These are phyloP conservation scores for Kobus ellipsiprymnus DNA, from an alignment of 2,113 vertebrate genomes.

Conservation along the genomic window DNA sequence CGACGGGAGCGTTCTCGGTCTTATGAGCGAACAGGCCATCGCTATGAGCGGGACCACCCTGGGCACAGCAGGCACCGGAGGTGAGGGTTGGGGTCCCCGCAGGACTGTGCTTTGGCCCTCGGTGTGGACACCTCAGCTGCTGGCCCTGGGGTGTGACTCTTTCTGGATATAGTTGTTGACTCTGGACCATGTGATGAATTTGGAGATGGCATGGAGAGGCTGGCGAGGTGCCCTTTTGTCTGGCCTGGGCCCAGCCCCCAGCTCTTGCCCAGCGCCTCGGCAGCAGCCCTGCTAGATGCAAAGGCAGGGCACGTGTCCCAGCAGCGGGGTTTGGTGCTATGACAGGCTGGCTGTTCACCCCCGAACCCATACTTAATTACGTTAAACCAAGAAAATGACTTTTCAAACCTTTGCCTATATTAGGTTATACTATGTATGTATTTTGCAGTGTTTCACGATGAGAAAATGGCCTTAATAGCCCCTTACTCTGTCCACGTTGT, in stretches of 20 bases:
- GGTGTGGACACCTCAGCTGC: background rate
- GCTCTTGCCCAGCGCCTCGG: background rate
- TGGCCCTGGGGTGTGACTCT: fast-evolving
- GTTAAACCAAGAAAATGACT: constrained; percentile 77
- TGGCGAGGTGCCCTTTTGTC: background rate
- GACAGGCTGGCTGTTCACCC: constrained; percentile 51
- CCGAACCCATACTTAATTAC: constrained; percentile 52
- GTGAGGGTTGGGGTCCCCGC: constrained; percentile 30
- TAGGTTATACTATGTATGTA: constrained; percentile 81
- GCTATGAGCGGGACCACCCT: constrained; percentile 79
- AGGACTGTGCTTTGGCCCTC: background rate
- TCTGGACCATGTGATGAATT: constrained; percentile 16
- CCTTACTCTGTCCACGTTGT: constrained; percentile 74
- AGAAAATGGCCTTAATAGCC: constrained; percentile 77
- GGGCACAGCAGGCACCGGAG: constrained; percentile 81
- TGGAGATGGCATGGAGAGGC: constrained; percentile 13
- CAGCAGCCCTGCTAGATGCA: background rate
- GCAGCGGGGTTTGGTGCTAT: constrained; percentile 78
- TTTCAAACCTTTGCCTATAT: constrained; percentile 82
- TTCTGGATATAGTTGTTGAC: background rate
- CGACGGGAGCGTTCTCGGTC: constrained; percentile 78
- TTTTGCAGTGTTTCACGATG: constrained; percentile 77
- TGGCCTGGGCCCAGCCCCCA: background rate
- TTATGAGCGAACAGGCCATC: constrained; percentile 78
- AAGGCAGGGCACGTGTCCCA: background rate